These are phyloP conservation scores for Philereme transversata DNA, from an alignment of 2,888 invertebrate species.

Conservation along the genomic window DNA sequence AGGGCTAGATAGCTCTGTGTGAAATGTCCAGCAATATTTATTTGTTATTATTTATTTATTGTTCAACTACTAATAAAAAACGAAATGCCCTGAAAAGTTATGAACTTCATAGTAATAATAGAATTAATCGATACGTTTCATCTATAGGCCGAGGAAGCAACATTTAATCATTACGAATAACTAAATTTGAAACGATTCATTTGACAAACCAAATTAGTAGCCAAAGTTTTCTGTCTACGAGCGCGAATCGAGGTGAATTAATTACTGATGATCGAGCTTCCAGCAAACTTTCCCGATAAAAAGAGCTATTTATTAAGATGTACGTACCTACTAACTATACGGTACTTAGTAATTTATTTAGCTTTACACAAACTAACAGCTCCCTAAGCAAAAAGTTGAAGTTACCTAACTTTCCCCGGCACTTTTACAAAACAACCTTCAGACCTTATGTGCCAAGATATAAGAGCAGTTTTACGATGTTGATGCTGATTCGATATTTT, in stretches of 20 bases:
- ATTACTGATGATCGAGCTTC: constrained; percentile 7
- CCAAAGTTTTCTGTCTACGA: not conserved
- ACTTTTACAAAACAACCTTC: constrained; percentile 24
- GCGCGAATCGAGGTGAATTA: not conserved
- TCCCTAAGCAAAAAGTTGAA: constrained; percentile 40
- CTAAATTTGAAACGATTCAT: too few relatives aligned
- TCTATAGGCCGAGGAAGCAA: too few relatives aligned
- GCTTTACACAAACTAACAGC: constrained; percentile 32
- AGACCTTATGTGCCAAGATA: constrained; percentile 7
- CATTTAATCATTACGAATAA: too few relatives aligned
- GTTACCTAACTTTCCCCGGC: constrained; percentile 35
- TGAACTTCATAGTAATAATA: too few relatives aligned
- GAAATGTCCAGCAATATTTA: too few relatives aligned
- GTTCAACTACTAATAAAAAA: too few relatives aligned
- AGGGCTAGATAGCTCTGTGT: too few relatives aligned
- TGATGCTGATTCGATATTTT: constrained; percentile 5
- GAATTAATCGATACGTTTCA: too few relatives aligned
- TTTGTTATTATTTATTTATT: too few relatives aligned
- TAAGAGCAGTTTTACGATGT: constrained; percentile 13
- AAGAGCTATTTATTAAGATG: constrained; percentile 20
- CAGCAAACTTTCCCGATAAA: constrained; percentile 27
- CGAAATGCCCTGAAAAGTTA: too few relatives aligned
- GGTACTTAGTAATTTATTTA: constrained; percentile 36
- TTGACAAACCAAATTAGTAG: too few relatives aligned
- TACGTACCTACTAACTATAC: constrained; percentile 17